These are phyloP conservation scores for Pangasius larnaudii DNA, from an alignment of 2,797 vertebrate species.

Conservation along the genomic window DNA sequence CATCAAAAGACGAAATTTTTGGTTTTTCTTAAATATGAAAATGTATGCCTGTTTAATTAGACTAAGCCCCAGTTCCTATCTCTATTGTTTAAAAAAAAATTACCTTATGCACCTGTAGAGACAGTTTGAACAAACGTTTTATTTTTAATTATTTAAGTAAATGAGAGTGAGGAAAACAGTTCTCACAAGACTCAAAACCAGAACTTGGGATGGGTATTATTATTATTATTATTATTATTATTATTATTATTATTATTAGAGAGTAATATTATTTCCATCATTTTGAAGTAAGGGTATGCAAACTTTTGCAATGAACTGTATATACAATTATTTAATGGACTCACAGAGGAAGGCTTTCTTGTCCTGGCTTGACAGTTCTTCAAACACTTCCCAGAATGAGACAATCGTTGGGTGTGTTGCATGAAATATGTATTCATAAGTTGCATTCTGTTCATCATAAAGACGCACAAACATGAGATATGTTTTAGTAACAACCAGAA, in stretches of 20 bases:
- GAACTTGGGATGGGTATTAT: neutral
- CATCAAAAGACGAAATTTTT: neutral
- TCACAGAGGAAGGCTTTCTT: slow-evolving; percentile 76
- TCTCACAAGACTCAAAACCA: neutral
- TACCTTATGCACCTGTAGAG: neutral
- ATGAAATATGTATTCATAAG: slow-evolving; percentile 43
- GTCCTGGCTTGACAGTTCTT: slow-evolving; percentile 64
- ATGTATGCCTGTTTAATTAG: neutral
- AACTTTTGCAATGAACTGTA: neutral
- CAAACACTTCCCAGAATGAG: slow-evolving; percentile 76
- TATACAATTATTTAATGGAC: neutral
- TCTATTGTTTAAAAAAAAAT: neutral
- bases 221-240: no score
- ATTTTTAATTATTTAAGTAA: no score
- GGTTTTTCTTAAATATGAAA: neutral
- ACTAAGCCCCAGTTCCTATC: neutral
- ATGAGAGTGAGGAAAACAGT: neutral
- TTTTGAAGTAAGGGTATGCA: neutral
- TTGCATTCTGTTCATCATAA: slow-evolving; percentile 61
- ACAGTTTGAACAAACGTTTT: no score
- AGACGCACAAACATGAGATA: neutral
- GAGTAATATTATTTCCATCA: neutral
- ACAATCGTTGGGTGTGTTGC: slow-evolving; percentile 64
- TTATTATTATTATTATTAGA: neutral
- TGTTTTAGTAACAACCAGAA: neutral